Percentiles rank a stretch among this genome's conserved stretches.
phyloP scores from a whole-genome alignment of 2,888 invertebrate genomes.

The Mongoloraphidia duomilia region DNA sequence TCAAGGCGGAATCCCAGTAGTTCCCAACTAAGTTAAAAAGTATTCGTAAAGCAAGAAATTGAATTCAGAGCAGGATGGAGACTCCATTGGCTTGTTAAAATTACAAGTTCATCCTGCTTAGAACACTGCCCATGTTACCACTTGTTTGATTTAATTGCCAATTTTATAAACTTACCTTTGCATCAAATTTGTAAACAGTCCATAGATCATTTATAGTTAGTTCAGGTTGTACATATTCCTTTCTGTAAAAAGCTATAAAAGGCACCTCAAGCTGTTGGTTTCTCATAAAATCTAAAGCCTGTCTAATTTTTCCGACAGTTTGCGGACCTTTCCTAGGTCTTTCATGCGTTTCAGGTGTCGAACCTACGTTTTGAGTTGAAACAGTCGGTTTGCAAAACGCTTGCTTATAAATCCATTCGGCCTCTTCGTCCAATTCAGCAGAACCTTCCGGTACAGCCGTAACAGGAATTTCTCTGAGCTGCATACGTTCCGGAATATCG shows the following conservation, averaged over 20 bases:
- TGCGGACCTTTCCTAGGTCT: constrained; percentile 47
- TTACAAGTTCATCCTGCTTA: too few relatives aligned
- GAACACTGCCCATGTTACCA: too few relatives aligned
- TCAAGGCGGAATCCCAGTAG: too few relatives aligned
- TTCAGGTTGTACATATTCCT: constrained; percentile 93
- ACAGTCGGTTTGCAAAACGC: constrained; percentile 77
- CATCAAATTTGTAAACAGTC: constrained; percentile 94
- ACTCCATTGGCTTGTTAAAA: too few relatives aligned
- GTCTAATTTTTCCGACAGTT: constrained; percentile 79
- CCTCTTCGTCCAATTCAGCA: constrained; percentile 82
- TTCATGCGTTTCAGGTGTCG: constrained; percentile 36
- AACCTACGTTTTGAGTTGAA: constrained; percentile 57
- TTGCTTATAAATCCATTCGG: constrained; percentile 94
- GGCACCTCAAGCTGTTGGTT: constrained; percentile 94
- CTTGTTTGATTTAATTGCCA: too few relatives aligned
- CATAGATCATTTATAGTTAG: constrained; percentile 90
- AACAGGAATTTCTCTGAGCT: constrained; percentile 76
- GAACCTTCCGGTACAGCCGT: constrained; percentile 69
- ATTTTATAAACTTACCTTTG: constrained; percentile 43
- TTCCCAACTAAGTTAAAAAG: too few relatives aligned
- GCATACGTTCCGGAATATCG: constrained; percentile 85
- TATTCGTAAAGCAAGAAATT: too few relatives aligned
- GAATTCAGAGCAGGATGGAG: too few relatives aligned
- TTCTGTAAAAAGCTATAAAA: constrained; percentile 96
- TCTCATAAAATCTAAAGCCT: constrained; percentile 89